Percentiles rank a stretch among this genome's conserved stretches.
Conservation (phyloP, 2,888 invertebrate species). For the Parascotia fuliginaria region DNA sequence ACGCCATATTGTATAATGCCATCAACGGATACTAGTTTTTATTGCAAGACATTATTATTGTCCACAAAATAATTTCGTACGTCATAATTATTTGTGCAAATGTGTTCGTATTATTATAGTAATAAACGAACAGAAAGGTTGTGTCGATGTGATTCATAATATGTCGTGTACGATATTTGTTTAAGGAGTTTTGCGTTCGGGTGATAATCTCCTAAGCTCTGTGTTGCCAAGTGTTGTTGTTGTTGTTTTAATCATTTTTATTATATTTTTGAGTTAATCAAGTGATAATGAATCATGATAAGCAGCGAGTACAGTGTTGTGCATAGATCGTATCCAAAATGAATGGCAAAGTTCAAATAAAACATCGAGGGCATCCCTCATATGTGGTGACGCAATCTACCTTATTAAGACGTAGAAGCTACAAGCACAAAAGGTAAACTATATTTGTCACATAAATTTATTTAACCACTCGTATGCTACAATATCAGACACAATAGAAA, state of each 20-base stretch:
- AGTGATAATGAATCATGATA: neutral
- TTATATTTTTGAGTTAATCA: no score
- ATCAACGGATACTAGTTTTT: constrained; percentile 37
- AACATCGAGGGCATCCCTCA: constrained; percentile 32
- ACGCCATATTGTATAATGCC: constrained; percentile 20
- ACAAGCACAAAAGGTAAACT: constrained; percentile 46
- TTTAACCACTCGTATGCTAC: no score
- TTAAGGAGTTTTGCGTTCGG: constrained; percentile 18
- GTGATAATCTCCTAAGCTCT: constrained; percentile 17
- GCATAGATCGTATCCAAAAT: constrained; percentile 29
- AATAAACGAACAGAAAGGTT: constrained; percentile 20
- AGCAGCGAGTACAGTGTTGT: neutral
- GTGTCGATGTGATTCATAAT: constrained; percentile 17
- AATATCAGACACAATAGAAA: no score
- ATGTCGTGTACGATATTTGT: no score
- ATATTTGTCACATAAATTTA: neutral
- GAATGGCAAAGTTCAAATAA: constrained; percentile 37
- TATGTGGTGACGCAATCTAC: constrained; percentile 43
- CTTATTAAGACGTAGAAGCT: constrained; percentile 48
- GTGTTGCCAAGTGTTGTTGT: constrained; percentile 21
- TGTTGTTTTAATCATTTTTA: neutral
- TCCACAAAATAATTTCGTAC: constrained; percentile 25
- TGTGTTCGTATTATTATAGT: constrained; percentile 27
- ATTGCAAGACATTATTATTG: constrained; percentile 28
- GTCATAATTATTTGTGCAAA: constrained; percentile 39